Evolutionary conservation across 1,140 invertebrate species (phyloP).

Genomic region (Drosophila virilis): DNA sequence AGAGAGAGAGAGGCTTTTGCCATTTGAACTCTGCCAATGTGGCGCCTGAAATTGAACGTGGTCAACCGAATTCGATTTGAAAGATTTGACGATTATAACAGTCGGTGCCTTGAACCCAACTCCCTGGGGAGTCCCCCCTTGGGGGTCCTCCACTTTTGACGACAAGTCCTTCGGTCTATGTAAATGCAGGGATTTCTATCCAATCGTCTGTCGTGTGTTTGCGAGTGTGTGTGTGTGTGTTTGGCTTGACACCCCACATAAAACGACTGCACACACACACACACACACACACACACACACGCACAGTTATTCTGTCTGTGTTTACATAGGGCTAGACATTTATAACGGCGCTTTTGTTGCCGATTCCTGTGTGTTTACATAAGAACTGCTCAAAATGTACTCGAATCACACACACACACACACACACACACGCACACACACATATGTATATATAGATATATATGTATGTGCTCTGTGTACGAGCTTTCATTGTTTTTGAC

Average conservation of each 20-base stretch:
- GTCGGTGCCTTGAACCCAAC: too few relatives aligned
- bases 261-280: slow-evolving; percentile 2
- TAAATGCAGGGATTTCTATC: slow-evolving; percentile 43
- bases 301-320: slow-evolving; percentile 20
- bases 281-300: not conserved
- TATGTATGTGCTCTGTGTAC: slow-evolving; percentile 9
- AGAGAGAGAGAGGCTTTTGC: too few relatives aligned
- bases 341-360: slow-evolving; percentile 51
- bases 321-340: slow-evolving; percentile 70
- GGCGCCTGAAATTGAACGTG: too few relatives aligned
- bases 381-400: slow-evolving; percentile 12
- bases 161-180: slow-evolving; percentile 19
- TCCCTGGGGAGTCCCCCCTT: too few relatives aligned
- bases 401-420: not conserved
- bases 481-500: slow-evolving; percentile 62
- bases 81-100: too few relatives aligned
- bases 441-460: not conserved
- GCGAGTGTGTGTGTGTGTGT: slow-evolving; percentile 24
- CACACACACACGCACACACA: too few relatives aligned
- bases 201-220: slow-evolving; percentile 29
- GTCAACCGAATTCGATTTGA: too few relatives aligned
- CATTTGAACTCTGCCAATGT: too few relatives aligned
- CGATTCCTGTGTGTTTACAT: slow-evolving; percentile 34
- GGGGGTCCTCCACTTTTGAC: not conserved
- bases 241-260: slow-evolving; percentile 25